Evolutionary conservation across 2,888 invertebrate genomes (phyloP), one percentile per base, ranked within the genome.

Genomic region (Dasysyrphus albostriatus): DNA sequence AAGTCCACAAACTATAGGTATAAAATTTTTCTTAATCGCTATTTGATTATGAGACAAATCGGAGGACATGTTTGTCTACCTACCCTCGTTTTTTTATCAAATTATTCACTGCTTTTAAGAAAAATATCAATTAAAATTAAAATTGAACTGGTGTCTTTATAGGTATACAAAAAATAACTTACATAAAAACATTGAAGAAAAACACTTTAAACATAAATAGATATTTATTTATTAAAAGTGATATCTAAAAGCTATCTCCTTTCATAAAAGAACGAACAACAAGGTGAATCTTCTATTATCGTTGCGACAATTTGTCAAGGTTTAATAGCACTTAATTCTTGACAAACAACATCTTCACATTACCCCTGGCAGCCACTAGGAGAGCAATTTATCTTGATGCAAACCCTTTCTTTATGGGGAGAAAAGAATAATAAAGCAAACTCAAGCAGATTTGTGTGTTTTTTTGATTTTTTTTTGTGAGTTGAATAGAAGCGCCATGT

Each of bases 281-380:
- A 49, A 19, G 19, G 19, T 19, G 19, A 49, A 49, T 49, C 49
- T 19, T 19, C 10, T 49, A 10, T 49, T 49, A 49, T 49, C 19
- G 10, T 12, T 49, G 49, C 19, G 49, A 49, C 49, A 12, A 49
- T 49, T 49, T 49, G 49, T 49, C 49, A 49, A 44, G 14, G 44
- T 44, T 44, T 44, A n/a, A 49, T 19, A 49, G 49, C 49, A 49
- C 49, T 49, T 49, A 19, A 19, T 49, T 49, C 49, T 19, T 49
- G 49, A 49, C 49, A 49, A 49, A 49, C 8, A 49, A 49, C 49
- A 49, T 49, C 49, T 49, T 49, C 5, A 19, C 49, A 19, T 49
- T 19, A 19, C 19, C 19, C 16, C 12, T 19, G 19, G 49, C 16
- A 49, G 19, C 9, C 49, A 19, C 19, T 19, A 49, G 10, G 19